Evolutionary conservation across 2,888 invertebrate genomes (phyloP), one percentile per base, ranked within the genome.

Genomic region (Drosophila algonquin): DNA sequence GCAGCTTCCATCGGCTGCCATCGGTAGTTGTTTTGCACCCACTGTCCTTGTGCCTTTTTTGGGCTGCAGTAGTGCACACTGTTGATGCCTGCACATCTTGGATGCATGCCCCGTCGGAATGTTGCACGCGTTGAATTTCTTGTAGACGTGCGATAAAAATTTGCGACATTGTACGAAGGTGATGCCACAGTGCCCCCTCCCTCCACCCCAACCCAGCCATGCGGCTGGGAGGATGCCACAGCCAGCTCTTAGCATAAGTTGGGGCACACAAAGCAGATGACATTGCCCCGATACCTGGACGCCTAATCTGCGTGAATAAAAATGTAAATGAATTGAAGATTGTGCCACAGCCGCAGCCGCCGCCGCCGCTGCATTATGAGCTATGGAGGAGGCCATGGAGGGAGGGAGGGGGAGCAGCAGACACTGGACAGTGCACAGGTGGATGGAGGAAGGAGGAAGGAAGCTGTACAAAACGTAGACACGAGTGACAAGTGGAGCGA

Each of bases 101-200:
- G 75, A 76, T 88, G 87, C 83, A 7, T 27, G 40, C 40, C 40
- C 40, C 40, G 14, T 14, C 40, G 87, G 87, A 87, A 89, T 86
- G 89, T 87, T 40, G 88, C 89, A 90, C 90, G 87, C 85, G 79
- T 87, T 83, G 83, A 90, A 90, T 90, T 89, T 89, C 89, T 81
- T 88, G 83, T 85, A 88, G 89, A 90, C 90, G 90, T 88, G 87
- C 86, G 90, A 90, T 90, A 90, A 90, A 90, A 90, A 90, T 90
- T 89, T 90, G 90, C 86, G 89, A 91, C 90, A 90, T 90, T 90
- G 89, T 70, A 58, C 61, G 63, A 63, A 72, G 71, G 58, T 64
- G 72, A 44, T 71, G 63, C 30, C 64, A 51, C 40, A 44, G 27
- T 44, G 62, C 63, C 54, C 61, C 21, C 21, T 0, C 21, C 21